A percentile compares a stretch with the other conserved stretches of the same genome.
phyloP scores from a whole-genome alignment of 1,140 invertebrate species.

The Uloborus diversus region DNA sequence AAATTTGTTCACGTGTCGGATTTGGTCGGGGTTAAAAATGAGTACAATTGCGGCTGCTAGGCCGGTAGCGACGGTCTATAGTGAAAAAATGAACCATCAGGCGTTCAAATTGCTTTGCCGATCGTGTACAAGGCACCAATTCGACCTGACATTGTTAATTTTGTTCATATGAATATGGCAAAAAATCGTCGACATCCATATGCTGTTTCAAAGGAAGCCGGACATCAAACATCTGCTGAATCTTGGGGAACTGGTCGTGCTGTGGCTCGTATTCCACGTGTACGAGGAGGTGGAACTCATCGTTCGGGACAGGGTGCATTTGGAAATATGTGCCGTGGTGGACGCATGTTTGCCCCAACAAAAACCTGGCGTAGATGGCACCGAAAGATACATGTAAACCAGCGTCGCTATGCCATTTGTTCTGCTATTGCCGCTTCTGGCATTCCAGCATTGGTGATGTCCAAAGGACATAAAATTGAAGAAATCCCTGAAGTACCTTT shows the following conservation, averaged over 20 bases:
- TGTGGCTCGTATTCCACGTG: conserved; percentile 99
- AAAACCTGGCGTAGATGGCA: conserved; percentile 99
- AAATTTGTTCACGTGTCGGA: no score
- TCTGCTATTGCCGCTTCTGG: conserved; percentile 97
- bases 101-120: conserved; percentile 82
- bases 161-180: conserved; percentile 94
- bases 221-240: conserved; percentile 98
- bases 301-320: conserved; percentile 99
- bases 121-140: conserved; percentile 97
- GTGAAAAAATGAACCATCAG: conserved; percentile 91
- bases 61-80: conserved; percentile 92
- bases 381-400: conserved; percentile 93
- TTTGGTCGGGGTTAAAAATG: no score
- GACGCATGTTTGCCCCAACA: conserved; percentile 99
- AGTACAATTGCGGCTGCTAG: conserved; percentile 76
- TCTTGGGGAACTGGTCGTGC: conserved; percentile 99
- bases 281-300: conserved; percentile 99
- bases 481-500: conserved; percentile 94
- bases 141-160: conserved; percentile 96
- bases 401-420: conserved; percentile 93
- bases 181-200: conserved; percentile 98
- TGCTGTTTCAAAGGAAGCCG: conserved; percentile 95
- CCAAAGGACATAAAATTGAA: conserved; percentile 93
- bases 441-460: conserved; percentile 95
- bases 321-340: conserved; percentile 99